Percentiles rank a stretch among this genome's conserved stretches.
Evolutionary conservation across 1,140 invertebrate species (phyloP).

Genomic region (Caenorhabditis remanei): DNA sequence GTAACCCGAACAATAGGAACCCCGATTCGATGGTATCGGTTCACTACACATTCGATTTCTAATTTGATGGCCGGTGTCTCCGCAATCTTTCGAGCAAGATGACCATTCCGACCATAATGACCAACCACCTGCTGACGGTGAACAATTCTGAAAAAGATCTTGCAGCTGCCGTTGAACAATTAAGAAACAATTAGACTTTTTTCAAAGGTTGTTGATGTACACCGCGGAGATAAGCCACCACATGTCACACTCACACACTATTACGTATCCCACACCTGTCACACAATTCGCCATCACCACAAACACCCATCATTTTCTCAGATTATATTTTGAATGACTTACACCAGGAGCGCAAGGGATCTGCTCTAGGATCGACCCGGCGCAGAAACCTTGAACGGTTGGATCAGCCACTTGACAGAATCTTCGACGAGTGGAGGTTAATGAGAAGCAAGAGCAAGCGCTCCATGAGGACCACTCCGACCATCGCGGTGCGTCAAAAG

Average conservation of each 20-base stretch:
- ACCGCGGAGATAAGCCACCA: no score
- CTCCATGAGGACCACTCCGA: constrained; percentile 71
- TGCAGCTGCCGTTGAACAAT: constrained; percentile 18
- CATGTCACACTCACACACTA: no score
- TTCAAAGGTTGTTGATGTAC: not conserved
- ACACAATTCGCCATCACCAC: not conserved
- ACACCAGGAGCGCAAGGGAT: constrained; percentile 69
- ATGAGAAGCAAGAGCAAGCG: constrained; percentile 73
- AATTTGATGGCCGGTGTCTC: constrained; percentile 84
- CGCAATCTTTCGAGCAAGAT: constrained; percentile 85
- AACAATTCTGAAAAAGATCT: constrained; percentile 59
- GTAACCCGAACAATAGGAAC: constrained; percentile 82
- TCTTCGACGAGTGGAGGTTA: constrained; percentile 72
- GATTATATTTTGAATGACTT: not conserved
- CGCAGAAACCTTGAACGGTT: constrained; percentile 72
- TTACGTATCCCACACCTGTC: no score
- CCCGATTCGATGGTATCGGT: constrained; percentile 78
- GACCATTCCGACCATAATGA: constrained; percentile 85
- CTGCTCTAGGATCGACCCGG: constrained; percentile 74
- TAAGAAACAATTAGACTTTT: not conserved
- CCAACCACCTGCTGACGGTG: constrained; percentile 81
- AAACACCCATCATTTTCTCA: not conserved
- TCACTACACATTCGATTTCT: constrained; percentile 81
- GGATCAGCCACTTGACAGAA: constrained; percentile 74
- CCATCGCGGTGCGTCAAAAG: constrained; percentile 69